phyloP scores from a whole-genome alignment of 2,797 vertebrate species.

The Clarias pachynema region DNA sequence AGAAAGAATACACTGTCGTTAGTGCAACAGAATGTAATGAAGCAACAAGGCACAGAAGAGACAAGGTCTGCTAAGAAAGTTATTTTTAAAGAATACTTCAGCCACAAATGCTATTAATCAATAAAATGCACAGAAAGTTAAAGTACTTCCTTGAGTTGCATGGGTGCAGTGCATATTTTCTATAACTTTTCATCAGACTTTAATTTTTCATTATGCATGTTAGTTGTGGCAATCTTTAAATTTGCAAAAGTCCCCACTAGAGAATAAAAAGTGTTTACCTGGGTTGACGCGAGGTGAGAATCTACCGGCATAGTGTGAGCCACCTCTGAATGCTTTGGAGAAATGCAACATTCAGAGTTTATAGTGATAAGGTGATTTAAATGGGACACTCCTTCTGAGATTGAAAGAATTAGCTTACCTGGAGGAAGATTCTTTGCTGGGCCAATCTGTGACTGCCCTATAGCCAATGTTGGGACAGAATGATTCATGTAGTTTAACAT shows the following conservation, averaged over 20 bases:
- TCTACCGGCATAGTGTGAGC: constrained; percentile 72
- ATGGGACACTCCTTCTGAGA: neutral
- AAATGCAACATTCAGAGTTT: constrained; percentile 67
- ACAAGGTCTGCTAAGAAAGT: neutral
- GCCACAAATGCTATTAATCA: neutral
- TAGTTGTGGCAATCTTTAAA: neutral
- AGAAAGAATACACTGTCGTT: neutral
- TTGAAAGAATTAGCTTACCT: constrained; percentile 74
- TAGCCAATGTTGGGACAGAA: constrained; percentile 67
- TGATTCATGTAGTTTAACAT: constrained; percentile 57
- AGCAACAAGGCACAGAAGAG: neutral
- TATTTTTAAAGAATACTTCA: neutral
- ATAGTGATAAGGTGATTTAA: constrained; percentile 57
- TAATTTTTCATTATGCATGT: neutral
- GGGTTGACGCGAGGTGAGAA: constrained; percentile 69
- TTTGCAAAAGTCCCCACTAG: neutral
- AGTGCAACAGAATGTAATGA: neutral
- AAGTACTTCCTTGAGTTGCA: neutral
- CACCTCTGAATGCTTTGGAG: constrained; percentile 83
- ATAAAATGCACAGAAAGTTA: neutral
- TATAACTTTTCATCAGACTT: neutral
- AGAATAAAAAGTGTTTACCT: constrained; percentile 75
- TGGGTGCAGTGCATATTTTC: neutral
- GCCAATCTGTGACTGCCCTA: constrained; percentile 80
- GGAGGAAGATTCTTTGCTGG: constrained; percentile 78